phyloP scores from a whole-genome alignment of 1,140 invertebrate genomes.

The Cepaea nemoralis region DNA sequence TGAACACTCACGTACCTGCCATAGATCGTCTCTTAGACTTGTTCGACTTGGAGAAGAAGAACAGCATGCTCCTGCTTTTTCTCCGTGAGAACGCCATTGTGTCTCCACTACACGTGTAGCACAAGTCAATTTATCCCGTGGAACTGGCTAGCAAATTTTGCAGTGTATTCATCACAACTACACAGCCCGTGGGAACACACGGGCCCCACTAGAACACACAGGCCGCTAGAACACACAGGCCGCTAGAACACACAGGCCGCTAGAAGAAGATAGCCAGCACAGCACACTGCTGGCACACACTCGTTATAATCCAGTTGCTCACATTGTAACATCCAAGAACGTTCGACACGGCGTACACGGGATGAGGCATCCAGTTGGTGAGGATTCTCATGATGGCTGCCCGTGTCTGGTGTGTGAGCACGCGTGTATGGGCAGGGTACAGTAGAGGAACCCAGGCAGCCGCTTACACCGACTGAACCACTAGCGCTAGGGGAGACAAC shows the following conservation, averaged over 20 bases:
- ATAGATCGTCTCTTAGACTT: constrained; percentile 7
- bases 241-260: too few species aligned
- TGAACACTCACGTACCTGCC: constrained; percentile 15
- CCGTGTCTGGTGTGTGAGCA: too few species aligned
- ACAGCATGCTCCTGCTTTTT: constrained; percentile 31
- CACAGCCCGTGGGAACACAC: background rate
- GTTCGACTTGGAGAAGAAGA: constrained; percentile 23
- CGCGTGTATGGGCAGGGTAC: background rate
- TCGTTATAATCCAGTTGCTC: too few species aligned
- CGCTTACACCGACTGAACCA: background rate
- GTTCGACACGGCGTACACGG: too few species aligned
- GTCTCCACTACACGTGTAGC: background rate
- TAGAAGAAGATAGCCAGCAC: too few species aligned
- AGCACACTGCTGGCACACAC: too few species aligned
- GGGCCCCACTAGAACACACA: too few species aligned
- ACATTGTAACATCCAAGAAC: too few species aligned
- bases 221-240: too few species aligned
- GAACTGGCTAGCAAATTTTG: background rate
- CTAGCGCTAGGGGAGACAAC: background rate
- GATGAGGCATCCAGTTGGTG: too few species aligned
- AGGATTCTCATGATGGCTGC: too few species aligned
- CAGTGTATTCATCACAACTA: background rate
- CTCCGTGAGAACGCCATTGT: constrained; percentile 31
- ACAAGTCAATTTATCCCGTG: background rate
- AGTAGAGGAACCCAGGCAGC: background rate